Evolutionary conservation across 2,797 vertebrate genomes (phyloP), one percentile per base, ranked within the genome.

Genomic region (Enteromius viviparus): DNA sequence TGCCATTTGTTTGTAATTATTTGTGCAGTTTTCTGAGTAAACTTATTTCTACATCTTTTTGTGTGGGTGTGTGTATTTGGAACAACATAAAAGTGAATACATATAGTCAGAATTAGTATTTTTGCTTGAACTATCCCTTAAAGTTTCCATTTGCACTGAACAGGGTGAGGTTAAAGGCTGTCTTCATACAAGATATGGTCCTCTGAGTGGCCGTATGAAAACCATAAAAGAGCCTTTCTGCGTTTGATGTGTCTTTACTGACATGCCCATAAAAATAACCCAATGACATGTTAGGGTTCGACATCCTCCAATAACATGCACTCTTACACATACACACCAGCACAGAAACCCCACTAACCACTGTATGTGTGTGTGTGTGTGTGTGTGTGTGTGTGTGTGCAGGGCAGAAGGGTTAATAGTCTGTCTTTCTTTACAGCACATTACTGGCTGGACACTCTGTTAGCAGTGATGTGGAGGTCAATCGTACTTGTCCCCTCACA

Each of bases 371-470:
- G 53, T 58, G 84, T 62, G 53, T 58, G 84, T 62, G 53, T 66
- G 84, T 77, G 66, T 26, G 70, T n/a, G 70, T 58, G 84, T 62
- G 53, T 66, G 84, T 77, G 66, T 26, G 70, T n/a, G 70, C 40
- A 71, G 69, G 92, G 89, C 89, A 90, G 84, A 85, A 89, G 91
- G 94, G 94, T 94, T 95, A 95, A 94, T 93, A 93, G 93, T 92
- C 88, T 85, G 87, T 92, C 93, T 92, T 90, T 92, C 91, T 92
- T 92, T 93, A 91, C 85, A 65, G 89, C 88, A 89, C 58, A 88
- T 94, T 92, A 94, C 92, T 90, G 90, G 76, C 89, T 91, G 92
- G 92, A 92, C 92, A 92, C 90, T 93, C 91, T 92, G 93, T 93
- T 94, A 92, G 92, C 90, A 91, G 89, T 92, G 89, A 90, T 87